These are phyloP conservation scores for Trissonchulus latispiculum DNA, from an alignment of 2,888 invertebrate genomes.

Conservation along the genomic window DNA sequence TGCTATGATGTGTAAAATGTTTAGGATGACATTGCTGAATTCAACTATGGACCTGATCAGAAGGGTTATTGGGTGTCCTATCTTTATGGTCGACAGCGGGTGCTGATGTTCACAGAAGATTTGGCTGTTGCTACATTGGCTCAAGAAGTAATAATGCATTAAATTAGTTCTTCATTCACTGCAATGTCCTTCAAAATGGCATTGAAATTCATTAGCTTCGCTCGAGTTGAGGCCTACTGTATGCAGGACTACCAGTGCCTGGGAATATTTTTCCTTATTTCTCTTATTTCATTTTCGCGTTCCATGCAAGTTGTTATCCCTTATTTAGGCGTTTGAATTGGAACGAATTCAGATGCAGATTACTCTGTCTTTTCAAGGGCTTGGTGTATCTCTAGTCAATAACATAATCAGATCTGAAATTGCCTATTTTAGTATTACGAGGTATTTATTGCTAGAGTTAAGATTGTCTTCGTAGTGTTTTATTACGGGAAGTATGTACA, in stretches of 20 bases:
- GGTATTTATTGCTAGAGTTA: slow-evolving; percentile 25
- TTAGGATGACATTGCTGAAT: slow-evolving; percentile 64
- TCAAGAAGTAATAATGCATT: slow-evolving; percentile 49
- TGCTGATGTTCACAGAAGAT: slow-evolving; percentile 73
- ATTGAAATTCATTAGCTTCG: too few relatives aligned
- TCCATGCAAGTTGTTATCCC: too few relatives aligned
- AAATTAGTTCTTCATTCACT: too few relatives aligned
- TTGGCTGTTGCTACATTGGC: slow-evolving; percentile 62
- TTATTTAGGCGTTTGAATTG: slow-evolving; percentile 62
- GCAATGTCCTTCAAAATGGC: too few relatives aligned
- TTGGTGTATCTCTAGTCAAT: slow-evolving; percentile 85
- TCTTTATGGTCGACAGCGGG: slow-evolving; percentile 81
- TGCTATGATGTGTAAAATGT: too few relatives aligned
- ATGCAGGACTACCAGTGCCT: too few relatives aligned
- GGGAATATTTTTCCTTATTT: too few relatives aligned
- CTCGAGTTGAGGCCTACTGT: too few relatives aligned
- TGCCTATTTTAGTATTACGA: slow-evolving; percentile 44
- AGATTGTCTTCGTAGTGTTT: neutral
- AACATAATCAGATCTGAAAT: slow-evolving; percentile 53
- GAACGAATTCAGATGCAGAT: slow-evolving; percentile 63
- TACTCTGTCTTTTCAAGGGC: slow-evolving; percentile 69
- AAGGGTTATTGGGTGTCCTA: slow-evolving; percentile 71
- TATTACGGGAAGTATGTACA: too few relatives aligned
- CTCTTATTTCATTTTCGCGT: too few relatives aligned
- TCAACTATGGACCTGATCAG: slow-evolving; percentile 37